These are phyloP conservation scores for Dendrocincla fuliginosa DNA, from an alignment of 2,797 vertebrate species.

Conservation along the genomic window DNA sequence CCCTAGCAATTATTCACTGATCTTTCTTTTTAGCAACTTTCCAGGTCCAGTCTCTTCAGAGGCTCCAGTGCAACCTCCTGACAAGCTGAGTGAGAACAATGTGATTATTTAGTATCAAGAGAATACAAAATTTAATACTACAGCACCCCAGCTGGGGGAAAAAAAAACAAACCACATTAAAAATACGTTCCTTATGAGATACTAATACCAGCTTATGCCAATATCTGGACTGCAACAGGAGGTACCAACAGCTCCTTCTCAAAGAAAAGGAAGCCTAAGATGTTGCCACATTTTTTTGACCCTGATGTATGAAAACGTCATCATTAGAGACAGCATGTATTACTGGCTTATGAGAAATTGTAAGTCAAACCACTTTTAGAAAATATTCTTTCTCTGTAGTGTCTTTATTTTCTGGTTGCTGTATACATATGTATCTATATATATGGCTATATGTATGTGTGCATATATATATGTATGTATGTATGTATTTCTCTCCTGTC, in stretches of 20 bases:
- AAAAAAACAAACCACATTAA: background rate
- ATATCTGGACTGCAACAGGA: background rate
- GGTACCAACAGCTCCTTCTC: background rate
- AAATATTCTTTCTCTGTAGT: background rate
- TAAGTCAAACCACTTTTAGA: background rate
- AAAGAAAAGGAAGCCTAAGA: background rate
- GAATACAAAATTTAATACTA: slow-evolving; percentile 10
- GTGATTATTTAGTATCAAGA: slow-evolving; percentile 41
- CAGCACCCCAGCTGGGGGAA: background rate
- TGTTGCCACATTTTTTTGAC: background rate
- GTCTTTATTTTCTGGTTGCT: background rate
- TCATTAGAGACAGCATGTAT: background rate
- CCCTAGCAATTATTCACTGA: slow-evolving; percentile 19
- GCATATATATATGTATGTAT: background rate
- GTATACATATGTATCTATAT: background rate
- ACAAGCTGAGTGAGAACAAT: slow-evolving; percentile 39
- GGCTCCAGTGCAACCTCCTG: background rate
- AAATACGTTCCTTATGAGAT: background rate
- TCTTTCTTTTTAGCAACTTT: slow-evolving; percentile 39
- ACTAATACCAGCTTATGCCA: background rate
- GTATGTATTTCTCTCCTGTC: background rate
- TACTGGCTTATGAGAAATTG: background rate
- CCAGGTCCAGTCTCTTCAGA: slow-evolving; percentile 20
- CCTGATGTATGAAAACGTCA: background rate
- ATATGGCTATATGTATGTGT: background rate